phyloP scores from a whole-genome alignment of 1,140 invertebrate species.

The Caenorhabditis latens region DNA sequence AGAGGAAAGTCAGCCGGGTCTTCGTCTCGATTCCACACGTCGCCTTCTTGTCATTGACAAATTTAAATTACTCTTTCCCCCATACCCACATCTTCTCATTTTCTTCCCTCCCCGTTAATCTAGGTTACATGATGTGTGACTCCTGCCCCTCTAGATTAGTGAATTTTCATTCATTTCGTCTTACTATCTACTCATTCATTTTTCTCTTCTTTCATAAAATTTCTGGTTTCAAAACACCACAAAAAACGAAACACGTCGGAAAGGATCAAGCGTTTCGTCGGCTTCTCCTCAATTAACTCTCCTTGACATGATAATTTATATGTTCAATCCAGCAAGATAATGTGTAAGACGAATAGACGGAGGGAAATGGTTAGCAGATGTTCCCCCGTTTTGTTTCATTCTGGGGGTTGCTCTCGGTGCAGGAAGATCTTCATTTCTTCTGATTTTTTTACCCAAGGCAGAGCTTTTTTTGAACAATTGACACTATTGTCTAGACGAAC shows the following conservation, averaged over 20 bases:
- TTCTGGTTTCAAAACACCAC: not conserved
- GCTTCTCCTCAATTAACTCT: conserved; percentile 50
- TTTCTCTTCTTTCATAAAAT: not conserved
- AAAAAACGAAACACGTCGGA: not conserved
- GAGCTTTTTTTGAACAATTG: not conserved
- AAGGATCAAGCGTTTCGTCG: conserved; percentile 9
- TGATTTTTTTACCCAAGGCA: not conserved
- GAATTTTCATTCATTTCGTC: conserved; percentile 42
- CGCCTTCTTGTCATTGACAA: conserved; percentile 50
- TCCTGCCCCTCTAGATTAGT: conserved; percentile 38
- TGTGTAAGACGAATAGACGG: conserved; percentile 31
- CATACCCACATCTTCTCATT: not conserved
- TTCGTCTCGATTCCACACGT: not conserved
- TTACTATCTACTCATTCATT: not conserved
- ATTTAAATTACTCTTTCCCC: conserved; percentile 7
- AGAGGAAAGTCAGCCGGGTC: not conserved
- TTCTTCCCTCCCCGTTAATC: conserved; percentile 6
- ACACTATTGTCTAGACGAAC: not conserved
- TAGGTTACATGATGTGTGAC: conserved; percentile 52
- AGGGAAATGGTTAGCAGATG: conserved; percentile 52
- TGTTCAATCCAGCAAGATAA: conserved; percentile 23
- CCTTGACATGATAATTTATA: conserved; percentile 53
- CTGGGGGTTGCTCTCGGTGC: not conserved
- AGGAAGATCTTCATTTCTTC: not conserved
- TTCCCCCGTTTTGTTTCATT: conserved; percentile 1